Conservation (phyloP, 2,113 vertebrate genomes). For the Excalfactoria chinensis region DNA sequence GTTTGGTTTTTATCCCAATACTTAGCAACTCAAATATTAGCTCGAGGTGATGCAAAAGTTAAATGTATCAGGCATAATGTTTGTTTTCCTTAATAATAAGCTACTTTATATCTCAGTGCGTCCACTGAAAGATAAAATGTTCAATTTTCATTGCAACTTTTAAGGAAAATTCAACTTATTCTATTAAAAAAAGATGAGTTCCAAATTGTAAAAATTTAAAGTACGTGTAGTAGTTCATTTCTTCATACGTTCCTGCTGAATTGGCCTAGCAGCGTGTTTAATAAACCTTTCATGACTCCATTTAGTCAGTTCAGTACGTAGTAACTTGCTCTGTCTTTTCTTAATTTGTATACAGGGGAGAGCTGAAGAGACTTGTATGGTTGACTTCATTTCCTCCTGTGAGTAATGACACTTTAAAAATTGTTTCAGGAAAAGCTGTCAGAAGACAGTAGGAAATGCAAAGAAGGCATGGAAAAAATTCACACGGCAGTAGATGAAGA, state of each 20-base stretch:
- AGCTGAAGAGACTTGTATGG: background rate
- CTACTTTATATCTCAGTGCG: background rate
- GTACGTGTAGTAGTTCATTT: background rate
- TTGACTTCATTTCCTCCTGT: slow-evolving; percentile 30
- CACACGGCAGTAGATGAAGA: slow-evolving; percentile 62
- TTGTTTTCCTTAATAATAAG: slow-evolving; percentile 27
- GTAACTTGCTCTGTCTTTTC: background rate
- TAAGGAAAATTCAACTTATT: background rate
- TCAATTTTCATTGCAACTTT: background rate
- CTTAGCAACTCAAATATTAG: slow-evolving; percentile 34
- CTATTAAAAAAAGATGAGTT: background rate
- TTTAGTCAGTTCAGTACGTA: background rate
- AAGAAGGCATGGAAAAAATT: slow-evolving; percentile 72
- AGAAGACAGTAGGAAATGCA: slow-evolving; percentile 82
- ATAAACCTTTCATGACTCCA: background rate
- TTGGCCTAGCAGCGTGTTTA: background rate
- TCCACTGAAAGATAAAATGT: background rate
- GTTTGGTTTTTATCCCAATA: background rate
- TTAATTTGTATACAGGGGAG: background rate
- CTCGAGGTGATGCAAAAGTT: background rate
- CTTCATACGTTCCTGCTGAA: background rate
- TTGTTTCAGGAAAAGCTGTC: slow-evolving; percentile 84
- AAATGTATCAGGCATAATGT: background rate
- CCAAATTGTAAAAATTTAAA: background rate
- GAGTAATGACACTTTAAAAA: slow-evolving; percentile 47